Conservation (phyloP, 2,888 invertebrate genomes). For the Lasioglossum malachurum region DNA sequence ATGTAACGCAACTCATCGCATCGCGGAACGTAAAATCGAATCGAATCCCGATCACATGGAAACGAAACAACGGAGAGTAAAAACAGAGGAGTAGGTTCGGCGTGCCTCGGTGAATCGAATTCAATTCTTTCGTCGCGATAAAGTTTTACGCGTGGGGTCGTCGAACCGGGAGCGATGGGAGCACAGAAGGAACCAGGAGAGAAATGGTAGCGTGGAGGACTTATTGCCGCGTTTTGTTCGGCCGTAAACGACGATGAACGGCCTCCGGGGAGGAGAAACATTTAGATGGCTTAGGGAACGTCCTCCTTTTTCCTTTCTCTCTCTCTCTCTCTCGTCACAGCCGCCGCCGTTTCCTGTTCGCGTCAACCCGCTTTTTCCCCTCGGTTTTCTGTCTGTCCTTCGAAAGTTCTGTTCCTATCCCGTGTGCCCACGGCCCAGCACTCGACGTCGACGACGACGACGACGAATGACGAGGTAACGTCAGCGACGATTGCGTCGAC, state of each 20-base stretch:
- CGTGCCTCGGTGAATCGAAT: conserved; percentile 25
- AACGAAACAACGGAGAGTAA: not conserved
- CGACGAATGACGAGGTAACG: conserved; percentile 29
- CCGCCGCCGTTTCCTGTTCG: conserved; percentile 13
- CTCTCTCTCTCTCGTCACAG: conserved; percentile 23
- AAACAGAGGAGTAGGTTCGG: not conserved
- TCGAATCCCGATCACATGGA: conserved; percentile 11
- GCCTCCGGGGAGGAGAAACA: conserved; percentile 63
- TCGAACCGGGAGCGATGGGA: conserved; percentile 46
- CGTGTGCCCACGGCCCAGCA: not conserved
- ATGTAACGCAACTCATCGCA: not conserved
- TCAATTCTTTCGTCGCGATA: conserved; percentile 50
- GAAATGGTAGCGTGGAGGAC: conserved; percentile 36
- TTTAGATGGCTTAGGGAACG: conserved; percentile 63
- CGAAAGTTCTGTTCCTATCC: conserved; percentile 20
- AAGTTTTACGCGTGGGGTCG: conserved; percentile 52
- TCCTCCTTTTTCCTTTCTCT: conserved; percentile 20
- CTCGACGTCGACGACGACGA: conserved; percentile 21
- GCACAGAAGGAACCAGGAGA: conserved; percentile 4
- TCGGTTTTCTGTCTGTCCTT: not conserved
- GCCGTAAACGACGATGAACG: conserved; percentile 64
- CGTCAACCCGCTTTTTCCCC: conserved; percentile 20
- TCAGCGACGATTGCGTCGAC: conserved; percentile 50
- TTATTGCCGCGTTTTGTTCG: conserved; percentile 73
- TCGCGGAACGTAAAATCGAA: not conserved